Evolutionary conservation across 2,113 vertebrate genomes (phyloP), one percentile per base, ranked within the genome.

Genomic region (Phasianus colchicus): DNA sequence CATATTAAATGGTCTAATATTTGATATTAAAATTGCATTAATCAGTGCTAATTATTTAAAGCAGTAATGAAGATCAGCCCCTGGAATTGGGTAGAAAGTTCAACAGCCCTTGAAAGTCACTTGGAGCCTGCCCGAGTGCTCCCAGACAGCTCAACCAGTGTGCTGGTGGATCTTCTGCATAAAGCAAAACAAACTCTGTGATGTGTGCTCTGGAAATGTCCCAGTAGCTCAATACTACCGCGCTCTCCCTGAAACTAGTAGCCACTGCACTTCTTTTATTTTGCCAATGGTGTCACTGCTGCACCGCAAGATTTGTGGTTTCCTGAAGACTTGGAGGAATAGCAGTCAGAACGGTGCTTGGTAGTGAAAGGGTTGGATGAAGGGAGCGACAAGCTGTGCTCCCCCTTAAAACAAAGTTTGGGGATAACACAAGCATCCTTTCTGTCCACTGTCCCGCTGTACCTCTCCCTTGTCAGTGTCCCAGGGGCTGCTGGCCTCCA

Each of bases 201-300:
- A 5, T 21, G 11, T 25, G 18, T 3, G 7, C 65, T 64, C n/a
- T 5, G 2, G 2, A 9, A 9, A 0, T 10, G 22, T 45, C 18
- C 30, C 0, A 0, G 2, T n/a, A 42, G 36, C 47, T 52, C 0
- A 6, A 6, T 21, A 15, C 47, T 7, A 16, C 0, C 13, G 5
- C 14, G 8, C 45, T 65, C 25, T 54, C 11, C n/a, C n/a, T 25
- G 54, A 34, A 89, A 22, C 18, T 11, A 10, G 50, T 11, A 74
- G 61, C 47, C 65, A 48, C 45, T 97, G 97, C 96, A 96, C 75
- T 97, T 94, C 97, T 95, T 89, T 47, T 64, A 16, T 60, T 94
- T 96, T 95, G 96, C 97, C 96, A 78, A 69, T 94, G 97, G 97
- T 97, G 97, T 96, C 97, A 97, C 96, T 97, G 96, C 96, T 97